Conservation (phyloP, 2,888 invertebrate genomes). For the Allygus modestus region DNA sequence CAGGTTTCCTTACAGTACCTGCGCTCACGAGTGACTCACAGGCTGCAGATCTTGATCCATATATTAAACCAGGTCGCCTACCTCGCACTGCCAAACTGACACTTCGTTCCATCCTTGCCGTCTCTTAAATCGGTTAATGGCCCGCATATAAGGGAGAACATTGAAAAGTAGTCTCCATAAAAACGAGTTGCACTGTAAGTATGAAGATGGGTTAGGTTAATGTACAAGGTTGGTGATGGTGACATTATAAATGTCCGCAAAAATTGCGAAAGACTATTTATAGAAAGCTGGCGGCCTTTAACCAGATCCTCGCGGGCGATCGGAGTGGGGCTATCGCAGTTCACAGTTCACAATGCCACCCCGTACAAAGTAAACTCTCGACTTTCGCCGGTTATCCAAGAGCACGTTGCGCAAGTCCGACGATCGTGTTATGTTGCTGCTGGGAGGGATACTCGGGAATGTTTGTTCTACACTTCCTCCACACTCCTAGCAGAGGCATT, state of each 20-base stretch:
- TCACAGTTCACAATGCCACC: constrained; percentile 1
- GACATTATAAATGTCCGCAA: too few relatives aligned
- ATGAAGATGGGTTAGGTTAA: too few relatives aligned
- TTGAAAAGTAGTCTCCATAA: not conserved
- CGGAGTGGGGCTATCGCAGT: not conserved
- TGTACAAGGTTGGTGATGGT: too few relatives aligned
- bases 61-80: constrained; percentile 19
- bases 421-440: constrained; percentile 13
- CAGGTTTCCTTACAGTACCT: constrained; percentile 14
- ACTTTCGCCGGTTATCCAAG: constrained; percentile 43
- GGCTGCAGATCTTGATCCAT: constrained; percentile 21
- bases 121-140: not conserved
- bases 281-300: too few relatives aligned
- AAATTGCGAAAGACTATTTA: too few relatives aligned
- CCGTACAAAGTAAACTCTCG: not conserved
- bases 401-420: not conserved
- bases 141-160: not conserved
- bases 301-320: not conserved
- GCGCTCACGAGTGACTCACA: constrained; percentile 12
- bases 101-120: not conserved
- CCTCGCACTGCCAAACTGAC: not conserved
- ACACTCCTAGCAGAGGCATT: not conserved
- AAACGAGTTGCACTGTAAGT: not conserved
- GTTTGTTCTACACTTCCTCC: not conserved
- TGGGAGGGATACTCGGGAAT: not conserved